phyloP scores from a whole-genome alignment of 2,113 vertebrate species.

The Atractosteus spatula region DNA sequence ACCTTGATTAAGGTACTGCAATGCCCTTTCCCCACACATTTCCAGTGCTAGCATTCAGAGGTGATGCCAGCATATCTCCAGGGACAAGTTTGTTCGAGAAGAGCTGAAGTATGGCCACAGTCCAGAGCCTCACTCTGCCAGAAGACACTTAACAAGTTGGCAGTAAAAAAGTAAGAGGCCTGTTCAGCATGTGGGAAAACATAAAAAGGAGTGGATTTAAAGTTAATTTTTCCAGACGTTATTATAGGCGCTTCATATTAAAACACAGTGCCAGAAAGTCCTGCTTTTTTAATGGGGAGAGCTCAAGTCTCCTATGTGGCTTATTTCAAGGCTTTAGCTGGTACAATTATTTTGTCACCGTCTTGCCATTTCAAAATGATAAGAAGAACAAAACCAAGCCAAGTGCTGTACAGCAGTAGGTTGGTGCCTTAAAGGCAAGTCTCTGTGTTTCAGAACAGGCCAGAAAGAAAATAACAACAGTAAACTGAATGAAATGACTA shows the following conservation, averaged over 20 bases:
- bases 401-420: constrained; percentile 40
- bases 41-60: constrained; percentile 13
- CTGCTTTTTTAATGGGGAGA: constrained; percentile 54
- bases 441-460: constrained; percentile 27
- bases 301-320: constrained; percentile 51
- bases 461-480: too few relatives aligned
- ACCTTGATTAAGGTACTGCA: background rate
- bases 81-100: constrained; percentile 37
- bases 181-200: constrained; percentile 78
- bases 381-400: constrained; percentile 39
- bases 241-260: constrained; percentile 66
- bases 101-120: constrained; percentile 61
- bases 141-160: constrained; percentile 74
- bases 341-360: constrained; percentile 55
- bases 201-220: constrained; percentile 74
- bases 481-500: constrained; percentile 8
- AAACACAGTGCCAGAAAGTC: constrained; percentile 65
- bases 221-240: constrained; percentile 74
- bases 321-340: constrained; percentile 67
- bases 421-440: constrained; percentile 33
- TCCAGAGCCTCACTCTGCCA: constrained; percentile 66
- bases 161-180: constrained; percentile 69
- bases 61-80: constrained; percentile 21
- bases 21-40: background rate
- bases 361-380: constrained; percentile 55